Percentiles rank a stretch among this genome's conserved stretches.
Evolutionary conservation across 1,140 invertebrate species (phyloP).

Genomic region (Neocloeon triangulifer): DNA sequence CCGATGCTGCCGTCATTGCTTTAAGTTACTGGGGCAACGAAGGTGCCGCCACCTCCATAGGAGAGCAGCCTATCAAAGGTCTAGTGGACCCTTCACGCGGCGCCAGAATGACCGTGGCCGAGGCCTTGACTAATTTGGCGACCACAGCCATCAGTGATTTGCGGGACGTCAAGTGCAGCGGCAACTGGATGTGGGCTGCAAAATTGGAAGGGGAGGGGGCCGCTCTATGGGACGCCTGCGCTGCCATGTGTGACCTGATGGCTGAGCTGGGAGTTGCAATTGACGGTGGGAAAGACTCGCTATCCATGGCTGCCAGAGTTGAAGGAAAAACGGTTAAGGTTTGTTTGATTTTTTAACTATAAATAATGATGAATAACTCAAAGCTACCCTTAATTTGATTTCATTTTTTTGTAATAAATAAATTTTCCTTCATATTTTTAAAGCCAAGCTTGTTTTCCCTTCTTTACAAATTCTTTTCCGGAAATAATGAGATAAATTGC

Average conservation of each 20-base stretch:
- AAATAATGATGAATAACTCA: too few species aligned
- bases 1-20: constrained; percentile 84
- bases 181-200: constrained; percentile 99
- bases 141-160: constrained; percentile 71
- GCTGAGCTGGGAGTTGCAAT: constrained; percentile 69
- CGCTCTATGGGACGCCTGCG: constrained; percentile 62
- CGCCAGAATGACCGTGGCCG: constrained; percentile 80
- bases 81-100: constrained; percentile 57
- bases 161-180: constrained; percentile 84
- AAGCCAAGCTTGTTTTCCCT: not conserved
- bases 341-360: too few species aligned
- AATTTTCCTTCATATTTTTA: too few species aligned
- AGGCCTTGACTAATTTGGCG: constrained; percentile 86
- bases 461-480: constrained; percentile 6
- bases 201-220: constrained; percentile 83
- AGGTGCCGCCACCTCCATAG: constrained; percentile 83
- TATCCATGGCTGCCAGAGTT: constrained; percentile 89
- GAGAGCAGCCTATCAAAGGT: constrained; percentile 91
- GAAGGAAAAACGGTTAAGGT: constrained; percentile 49
- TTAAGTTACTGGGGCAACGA: constrained; percentile 28
- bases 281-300: constrained; percentile 94
- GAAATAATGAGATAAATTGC: too few species aligned
- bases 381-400: constrained; percentile 2
- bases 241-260: constrained; percentile 74
- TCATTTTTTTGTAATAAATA: constrained; percentile 3